phyloP scores from a whole-genome alignment of 1,140 invertebrate genomes.

The Ostrea edulis region DNA sequence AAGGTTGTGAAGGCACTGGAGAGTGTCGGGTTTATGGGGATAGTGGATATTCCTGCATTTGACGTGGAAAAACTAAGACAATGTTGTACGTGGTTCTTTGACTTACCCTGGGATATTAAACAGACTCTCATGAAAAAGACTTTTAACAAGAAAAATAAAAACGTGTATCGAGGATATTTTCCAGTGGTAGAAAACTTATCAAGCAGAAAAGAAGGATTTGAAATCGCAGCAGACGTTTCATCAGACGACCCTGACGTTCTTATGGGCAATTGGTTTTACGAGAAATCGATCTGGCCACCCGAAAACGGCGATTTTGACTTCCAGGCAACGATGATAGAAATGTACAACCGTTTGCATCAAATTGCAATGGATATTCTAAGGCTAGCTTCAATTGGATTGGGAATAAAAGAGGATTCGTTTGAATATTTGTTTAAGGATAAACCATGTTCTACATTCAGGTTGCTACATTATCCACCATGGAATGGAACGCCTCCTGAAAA shows the following conservation, averaged over 20 bases:
- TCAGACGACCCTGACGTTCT: slow-evolving; percentile 47
- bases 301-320: slow-evolving; percentile 49
- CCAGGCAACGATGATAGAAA: slow-evolving; percentile 44
- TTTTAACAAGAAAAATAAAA: slow-evolving; percentile 55
- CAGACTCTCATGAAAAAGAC: slow-evolving; percentile 42
- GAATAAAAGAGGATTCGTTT: slow-evolving; percentile 59
- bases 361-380: slow-evolving; percentile 56
- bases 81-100: slow-evolving; percentile 59
- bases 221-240: slow-evolving; percentile 52
- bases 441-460: slow-evolving; percentile 59
- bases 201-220: slow-evolving; percentile 61
- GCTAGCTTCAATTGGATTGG: slow-evolving; percentile 54
- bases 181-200: slow-evolving; percentile 47
- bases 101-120: slow-evolving; percentile 46
- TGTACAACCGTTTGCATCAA: slow-evolving; percentile 43
- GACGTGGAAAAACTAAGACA: slow-evolving; percentile 51
- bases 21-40: slow-evolving; percentile 56
- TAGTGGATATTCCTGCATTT: slow-evolving; percentile 54
- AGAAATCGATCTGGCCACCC: slow-evolving; percentile 58
- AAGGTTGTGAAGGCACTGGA: slow-evolving; percentile 56
- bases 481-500: slow-evolving; percentile 28
- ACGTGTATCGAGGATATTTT: slow-evolving; percentile 63
- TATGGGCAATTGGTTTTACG: slow-evolving; percentile 54
- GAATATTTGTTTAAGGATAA: slow-evolving; percentile 56
- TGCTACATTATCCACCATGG: slow-evolving; percentile 63